Conservation (phyloP, 2,113 vertebrate species). For the Desmodus rotundus region DNA sequence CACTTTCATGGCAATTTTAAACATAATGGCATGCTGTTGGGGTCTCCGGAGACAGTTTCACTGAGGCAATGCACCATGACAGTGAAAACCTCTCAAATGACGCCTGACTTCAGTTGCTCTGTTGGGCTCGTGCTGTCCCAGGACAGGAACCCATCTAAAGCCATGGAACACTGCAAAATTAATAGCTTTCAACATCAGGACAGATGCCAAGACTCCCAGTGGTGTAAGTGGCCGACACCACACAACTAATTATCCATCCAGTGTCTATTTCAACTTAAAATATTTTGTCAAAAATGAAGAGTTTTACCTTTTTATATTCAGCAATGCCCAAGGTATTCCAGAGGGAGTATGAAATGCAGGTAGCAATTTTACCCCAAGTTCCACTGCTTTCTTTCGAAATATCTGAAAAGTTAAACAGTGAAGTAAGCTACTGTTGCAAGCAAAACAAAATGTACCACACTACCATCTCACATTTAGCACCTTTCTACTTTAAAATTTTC, state of each 20-base stretch:
- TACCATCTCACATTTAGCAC: not conserved
- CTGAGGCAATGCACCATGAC: not conserved
- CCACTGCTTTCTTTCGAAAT: conserved; percentile 94
- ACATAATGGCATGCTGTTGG: not conserved
- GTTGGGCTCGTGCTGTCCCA: not conserved
- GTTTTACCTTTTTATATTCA: conserved; percentile 97
- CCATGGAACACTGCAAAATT: not conserved
- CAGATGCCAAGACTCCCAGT: not conserved
- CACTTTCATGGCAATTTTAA: not conserved
- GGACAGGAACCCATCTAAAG: not conserved
- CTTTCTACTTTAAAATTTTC: not conserved
- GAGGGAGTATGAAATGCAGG: conserved; percentile 98
- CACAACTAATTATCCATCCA: not conserved
- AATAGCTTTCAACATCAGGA: not conserved
- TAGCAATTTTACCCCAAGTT: conserved; percentile 95
- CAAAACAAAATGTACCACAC: conserved; percentile 6
- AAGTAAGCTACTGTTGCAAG: conserved; percentile 48
- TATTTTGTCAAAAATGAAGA: conserved; percentile 61
- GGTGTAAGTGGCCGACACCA: not conserved
- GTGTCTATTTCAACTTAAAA: conserved; percentile 26
- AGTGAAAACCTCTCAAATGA: not conserved
- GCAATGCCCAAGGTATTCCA: conserved; percentile 97
- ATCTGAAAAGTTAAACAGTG: conserved; percentile 85
- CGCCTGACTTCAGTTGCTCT: not conserved
- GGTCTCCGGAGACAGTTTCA: not conserved